Evolutionary conservation across 1,140 invertebrate genomes (phyloP).

Genomic region (Lysiphlebus fabarum): DNA sequence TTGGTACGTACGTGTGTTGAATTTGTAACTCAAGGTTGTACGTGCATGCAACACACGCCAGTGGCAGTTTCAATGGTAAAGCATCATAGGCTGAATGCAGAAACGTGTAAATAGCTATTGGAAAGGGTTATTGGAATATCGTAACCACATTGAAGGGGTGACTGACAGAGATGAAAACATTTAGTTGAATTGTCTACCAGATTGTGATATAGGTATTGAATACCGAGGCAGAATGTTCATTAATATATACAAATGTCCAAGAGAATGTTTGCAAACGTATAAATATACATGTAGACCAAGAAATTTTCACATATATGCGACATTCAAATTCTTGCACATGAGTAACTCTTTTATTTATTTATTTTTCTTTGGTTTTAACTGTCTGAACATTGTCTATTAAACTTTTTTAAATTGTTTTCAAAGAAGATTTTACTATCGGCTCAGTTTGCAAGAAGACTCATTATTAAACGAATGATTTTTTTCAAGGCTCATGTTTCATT

Average conservation of each 20-base stretch:
- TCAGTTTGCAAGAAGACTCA: conserved; percentile 8
- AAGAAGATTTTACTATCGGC: conserved; percentile 2
- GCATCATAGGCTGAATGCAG: neutral
- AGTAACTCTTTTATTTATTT: neutral
- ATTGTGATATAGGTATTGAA: conserved; percentile 18
- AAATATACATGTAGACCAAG: neutral
- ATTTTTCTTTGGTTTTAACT: neutral
- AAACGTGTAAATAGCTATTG: neutral
- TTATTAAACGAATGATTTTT: conserved; percentile 20
- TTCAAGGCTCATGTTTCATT: neutral
- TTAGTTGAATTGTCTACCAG: conserved; percentile 21
- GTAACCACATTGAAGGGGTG: conserved; percentile 1
- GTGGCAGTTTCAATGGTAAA: conserved; percentile 4
- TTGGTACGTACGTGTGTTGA: conserved; percentile 44
- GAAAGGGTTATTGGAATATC: neutral
- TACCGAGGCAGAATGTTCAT: conserved; percentile 16
- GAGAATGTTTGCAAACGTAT: conserved; percentile 30
- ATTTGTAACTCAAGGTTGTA: conserved; percentile 37
- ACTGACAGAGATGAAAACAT: conserved; percentile 2
- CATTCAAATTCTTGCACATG: neutral
- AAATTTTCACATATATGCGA: too few species aligned
- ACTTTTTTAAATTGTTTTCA: neutral
- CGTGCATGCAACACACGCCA: conserved; percentile 36
- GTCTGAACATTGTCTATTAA: neutral
- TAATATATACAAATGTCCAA: conserved; percentile 14